These are phyloP conservation scores for Albula glossodonta DNA, from an alignment of 2,113 vertebrate genomes.

Conservation along the genomic window DNA sequence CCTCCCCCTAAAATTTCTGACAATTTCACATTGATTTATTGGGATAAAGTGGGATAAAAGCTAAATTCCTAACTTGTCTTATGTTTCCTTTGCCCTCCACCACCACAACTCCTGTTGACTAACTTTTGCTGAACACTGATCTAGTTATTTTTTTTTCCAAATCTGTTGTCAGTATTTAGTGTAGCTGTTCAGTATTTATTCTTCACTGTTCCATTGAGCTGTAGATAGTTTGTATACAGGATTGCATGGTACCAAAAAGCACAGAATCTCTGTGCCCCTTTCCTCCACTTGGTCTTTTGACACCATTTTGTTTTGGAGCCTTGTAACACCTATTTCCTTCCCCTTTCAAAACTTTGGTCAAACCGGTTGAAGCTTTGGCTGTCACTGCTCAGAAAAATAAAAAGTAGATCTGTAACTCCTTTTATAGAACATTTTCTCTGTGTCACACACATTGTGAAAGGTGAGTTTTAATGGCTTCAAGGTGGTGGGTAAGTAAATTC, in stretches of 20 bases:
- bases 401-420: neutral
- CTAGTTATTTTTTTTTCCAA: neutral
- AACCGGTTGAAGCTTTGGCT: neutral
- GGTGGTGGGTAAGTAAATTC: slow-evolving; percentile 7
- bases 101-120: neutral
- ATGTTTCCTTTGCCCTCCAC: neutral
- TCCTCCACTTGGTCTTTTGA: slow-evolving; percentile 14
- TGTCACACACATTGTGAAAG: neutral
- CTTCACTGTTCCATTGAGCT: too few relatives aligned
- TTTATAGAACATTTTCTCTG: neutral
- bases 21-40: slow-evolving; percentile 36
- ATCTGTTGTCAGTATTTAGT: neutral
- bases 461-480: neutral
- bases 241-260: neutral
- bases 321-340: neutral
- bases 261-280: neutral
- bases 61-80: slow-evolving; percentile 48
- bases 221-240: too few relatives aligned
- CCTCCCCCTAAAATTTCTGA: neutral
- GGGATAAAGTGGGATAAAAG: slow-evolving; percentile 54
- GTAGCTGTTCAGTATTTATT: neutral
- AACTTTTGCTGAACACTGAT: neutral
- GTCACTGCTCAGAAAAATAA: neutral
- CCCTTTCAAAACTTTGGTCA: neutral
- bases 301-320: neutral